Conservation (phyloP, 37 sponge, comb jelly and placozoan species). For the Axinella damicornis region DNA sequence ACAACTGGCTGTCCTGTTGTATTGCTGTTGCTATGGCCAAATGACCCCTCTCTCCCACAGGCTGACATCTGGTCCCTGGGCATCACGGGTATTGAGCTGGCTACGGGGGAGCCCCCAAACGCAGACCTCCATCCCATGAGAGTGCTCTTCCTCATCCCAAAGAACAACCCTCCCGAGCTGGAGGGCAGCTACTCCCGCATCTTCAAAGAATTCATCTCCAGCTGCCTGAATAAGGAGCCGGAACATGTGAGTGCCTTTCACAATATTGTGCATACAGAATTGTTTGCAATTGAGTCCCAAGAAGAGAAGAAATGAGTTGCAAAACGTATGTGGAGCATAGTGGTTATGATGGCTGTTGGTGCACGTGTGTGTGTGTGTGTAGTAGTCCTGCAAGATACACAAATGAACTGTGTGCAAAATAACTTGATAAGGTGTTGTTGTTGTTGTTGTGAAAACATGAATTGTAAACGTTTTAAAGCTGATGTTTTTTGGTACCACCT, state of each 20-base stretch:
- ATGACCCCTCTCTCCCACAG: slow-evolving; percentile 33
- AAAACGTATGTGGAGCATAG: too few species aligned
- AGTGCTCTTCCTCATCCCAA: slow-evolving; percentile 97
- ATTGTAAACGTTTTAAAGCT: too few species aligned
- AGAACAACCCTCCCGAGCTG: slow-evolving; percentile 94
- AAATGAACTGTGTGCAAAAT: too few species aligned
- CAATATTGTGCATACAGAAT: too few species aligned
- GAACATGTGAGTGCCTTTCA: slow-evolving; percentile 93
- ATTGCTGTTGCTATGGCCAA: slow-evolving; percentile 67
- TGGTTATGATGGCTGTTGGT: too few species aligned
- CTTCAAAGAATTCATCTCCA: slow-evolving; percentile 97
- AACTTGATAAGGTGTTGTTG: too few species aligned
- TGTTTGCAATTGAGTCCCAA: too few species aligned
- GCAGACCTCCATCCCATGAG: slow-evolving; percentile 99
- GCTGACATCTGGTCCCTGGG: slow-evolving; percentile 99
- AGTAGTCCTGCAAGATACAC: too few species aligned
- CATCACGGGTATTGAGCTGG: slow-evolving; percentile 98
- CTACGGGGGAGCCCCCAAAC: slow-evolving; percentile 94
- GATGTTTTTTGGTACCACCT: too few species aligned
- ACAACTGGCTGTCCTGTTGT: neutral
- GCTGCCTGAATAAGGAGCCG: slow-evolving; percentile 96
- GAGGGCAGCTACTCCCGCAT: slow-evolving; percentile 86
- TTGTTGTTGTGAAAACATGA: too few species aligned
- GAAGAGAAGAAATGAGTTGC: too few species aligned
- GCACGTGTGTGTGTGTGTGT: too few species aligned